Evolutionary conservation across 2,888 invertebrate genomes (phyloP).

Genomic region (Folsomia candida): DNA sequence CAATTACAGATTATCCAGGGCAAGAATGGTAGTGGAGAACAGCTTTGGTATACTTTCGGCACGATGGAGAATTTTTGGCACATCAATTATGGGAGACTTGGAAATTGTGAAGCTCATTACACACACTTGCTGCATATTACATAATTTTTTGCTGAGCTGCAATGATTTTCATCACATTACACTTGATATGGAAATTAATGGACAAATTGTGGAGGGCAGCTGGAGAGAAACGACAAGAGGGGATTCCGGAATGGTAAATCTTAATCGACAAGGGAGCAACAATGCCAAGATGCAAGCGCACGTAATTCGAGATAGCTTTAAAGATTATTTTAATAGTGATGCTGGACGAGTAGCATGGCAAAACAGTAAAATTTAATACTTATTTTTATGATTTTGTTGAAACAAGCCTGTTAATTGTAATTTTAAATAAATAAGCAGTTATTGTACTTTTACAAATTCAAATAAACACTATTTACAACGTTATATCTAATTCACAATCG

Average conservation of each 20-base stretch:
- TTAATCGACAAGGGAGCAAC: not conserved
- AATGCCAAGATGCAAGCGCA: not conserved
- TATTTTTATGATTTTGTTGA: too few relatives aligned
- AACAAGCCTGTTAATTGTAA: too few relatives aligned
- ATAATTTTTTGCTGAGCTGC: constrained; percentile 17
- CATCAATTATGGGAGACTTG: not conserved
- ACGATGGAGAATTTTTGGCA: constrained; percentile 11
- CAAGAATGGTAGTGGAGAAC: constrained; percentile 28
- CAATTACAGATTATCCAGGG: constrained; percentile 33
- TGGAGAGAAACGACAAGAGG: not conserved
- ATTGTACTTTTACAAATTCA: too few relatives aligned
- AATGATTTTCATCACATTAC: not conserved
- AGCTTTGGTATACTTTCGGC: constrained; percentile 10
- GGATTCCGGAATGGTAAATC: not conserved
- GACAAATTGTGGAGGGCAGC: not conserved
- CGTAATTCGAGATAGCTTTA: not conserved
- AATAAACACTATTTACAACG: too few relatives aligned
- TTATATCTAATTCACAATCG: too few relatives aligned
- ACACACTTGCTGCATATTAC: constrained; percentile 13
- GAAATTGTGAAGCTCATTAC: constrained; percentile 6
- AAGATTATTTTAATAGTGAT: not conserved
- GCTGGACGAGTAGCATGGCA: not conserved
- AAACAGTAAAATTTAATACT: too few relatives aligned
- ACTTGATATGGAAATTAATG: not conserved
- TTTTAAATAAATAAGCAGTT: too few relatives aligned